Evolutionary conservation across 2,113 vertebrate species (phyloP).

Genomic region (Chamaetylas fuelleborni): DNA sequence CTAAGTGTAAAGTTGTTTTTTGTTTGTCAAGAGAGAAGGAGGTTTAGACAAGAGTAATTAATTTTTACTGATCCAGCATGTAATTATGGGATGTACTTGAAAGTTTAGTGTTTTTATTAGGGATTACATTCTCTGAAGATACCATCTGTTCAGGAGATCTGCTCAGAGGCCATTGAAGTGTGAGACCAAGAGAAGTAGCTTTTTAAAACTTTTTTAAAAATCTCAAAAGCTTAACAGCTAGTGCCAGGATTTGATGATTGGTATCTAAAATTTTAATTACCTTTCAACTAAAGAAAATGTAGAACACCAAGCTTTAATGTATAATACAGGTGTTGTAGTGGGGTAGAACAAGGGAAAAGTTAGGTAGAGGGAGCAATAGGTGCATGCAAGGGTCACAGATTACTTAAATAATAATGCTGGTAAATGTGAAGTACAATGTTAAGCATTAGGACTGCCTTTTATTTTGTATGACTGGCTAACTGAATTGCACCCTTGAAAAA

Average conservation of each 20-base stretch:
- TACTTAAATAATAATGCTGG: background rate
- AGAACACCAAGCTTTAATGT: background rate
- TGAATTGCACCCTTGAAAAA: background rate
- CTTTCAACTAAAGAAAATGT: background rate
- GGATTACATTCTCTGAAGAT: background rate
- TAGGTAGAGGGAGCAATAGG: background rate
- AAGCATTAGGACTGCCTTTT: background rate
- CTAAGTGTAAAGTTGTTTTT: background rate
- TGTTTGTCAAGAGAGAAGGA: background rate
- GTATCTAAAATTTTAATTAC: background rate
- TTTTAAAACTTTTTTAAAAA: background rate
- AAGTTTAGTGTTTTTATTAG: background rate
- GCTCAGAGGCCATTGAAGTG: background rate
- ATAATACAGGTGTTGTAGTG: background rate
- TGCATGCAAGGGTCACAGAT: background rate
- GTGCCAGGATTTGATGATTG: background rate
- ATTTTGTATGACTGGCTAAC: background rate
- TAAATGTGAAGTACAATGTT: background rate
- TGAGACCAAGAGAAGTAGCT: background rate
- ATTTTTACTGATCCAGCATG: background rate
- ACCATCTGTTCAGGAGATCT: slow-evolving; percentile 3
- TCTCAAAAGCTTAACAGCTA: background rate
- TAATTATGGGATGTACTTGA: background rate
- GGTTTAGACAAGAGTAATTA: background rate
- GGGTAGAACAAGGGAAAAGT: background rate